Evolutionary conservation across 1,140 invertebrate species (phyloP).

Genomic region (Drosophila azteca): DNA sequence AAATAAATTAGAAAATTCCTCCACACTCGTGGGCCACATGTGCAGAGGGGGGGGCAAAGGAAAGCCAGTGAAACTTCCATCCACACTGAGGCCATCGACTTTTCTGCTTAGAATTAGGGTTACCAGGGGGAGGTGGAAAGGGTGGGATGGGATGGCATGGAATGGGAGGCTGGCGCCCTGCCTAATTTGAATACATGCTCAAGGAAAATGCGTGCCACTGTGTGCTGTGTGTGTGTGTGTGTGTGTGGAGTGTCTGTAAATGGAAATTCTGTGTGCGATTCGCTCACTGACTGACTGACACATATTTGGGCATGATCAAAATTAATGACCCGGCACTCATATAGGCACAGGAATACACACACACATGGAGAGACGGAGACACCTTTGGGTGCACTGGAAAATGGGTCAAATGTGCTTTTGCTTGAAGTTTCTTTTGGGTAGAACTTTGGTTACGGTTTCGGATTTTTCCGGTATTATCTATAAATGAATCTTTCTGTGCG

Average conservation of each 20-base stretch:
- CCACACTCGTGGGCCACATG: constrained; percentile 69
- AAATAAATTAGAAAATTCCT: constrained; percentile 83
- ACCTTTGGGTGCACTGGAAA: constrained; percentile 42
- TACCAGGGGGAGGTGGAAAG: constrained; percentile 6
- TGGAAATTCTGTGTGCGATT: constrained; percentile 67
- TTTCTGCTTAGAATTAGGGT: constrained; percentile 29
- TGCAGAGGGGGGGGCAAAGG: constrained; percentile 19
- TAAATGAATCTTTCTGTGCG: too few relatives aligned
- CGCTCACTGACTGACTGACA: constrained; percentile 70
- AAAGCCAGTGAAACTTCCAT: constrained; percentile 4
- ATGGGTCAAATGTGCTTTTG: constrained; percentile 38
- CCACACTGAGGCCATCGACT: constrained; percentile 34
- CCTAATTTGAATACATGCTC: constrained; percentile 73
- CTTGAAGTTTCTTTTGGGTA: background rate
- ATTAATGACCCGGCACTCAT: constrained; percentile 77
- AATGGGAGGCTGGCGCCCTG: constrained; percentile 52
- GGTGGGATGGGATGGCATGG: constrained; percentile 21
- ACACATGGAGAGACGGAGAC: constrained; percentile 48
- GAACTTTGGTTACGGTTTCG: background rate
- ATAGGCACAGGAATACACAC: constrained; percentile 26
- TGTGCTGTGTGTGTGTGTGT: constrained; percentile 11
- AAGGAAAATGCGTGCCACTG: constrained; percentile 34
- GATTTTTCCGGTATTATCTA: too few relatives aligned
- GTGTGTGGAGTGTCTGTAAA: constrained; percentile 54
- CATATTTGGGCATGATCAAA: constrained; percentile 81